A percentile compares a stretch with the other conserved stretches of the same genome.
Evolutionary conservation across 64 coral and sea anemone species (phyloP).

Genomic region (Pachyseris speciosa): DNA sequence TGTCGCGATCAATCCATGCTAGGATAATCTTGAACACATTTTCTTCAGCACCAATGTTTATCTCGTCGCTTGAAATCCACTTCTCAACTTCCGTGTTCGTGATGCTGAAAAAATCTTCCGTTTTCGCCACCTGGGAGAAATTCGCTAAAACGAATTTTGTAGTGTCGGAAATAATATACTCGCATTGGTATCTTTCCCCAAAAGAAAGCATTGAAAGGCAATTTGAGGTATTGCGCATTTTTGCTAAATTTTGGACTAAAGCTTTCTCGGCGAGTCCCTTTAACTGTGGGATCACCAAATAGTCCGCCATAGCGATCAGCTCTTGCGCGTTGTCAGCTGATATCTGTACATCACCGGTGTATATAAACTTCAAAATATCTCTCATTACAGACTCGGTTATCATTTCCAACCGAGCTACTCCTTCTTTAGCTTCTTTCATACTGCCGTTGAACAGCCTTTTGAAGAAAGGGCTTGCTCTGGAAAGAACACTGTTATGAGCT

Average conservation of each 20-base stretch:
- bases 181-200: not conserved
- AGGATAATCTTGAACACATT: not conserved
- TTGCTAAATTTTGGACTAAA: not conserved
- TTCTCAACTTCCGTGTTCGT: not conserved
- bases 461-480: too few species aligned
- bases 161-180: not conserved
- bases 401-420: too few species aligned
- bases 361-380: not conserved
- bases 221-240: not conserved
- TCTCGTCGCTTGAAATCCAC: slow-evolving; percentile 3
- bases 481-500: not conserved
- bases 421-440: too few species aligned
- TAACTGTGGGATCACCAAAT: not conserved
- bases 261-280: not conserved
- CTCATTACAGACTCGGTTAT: not conserved
- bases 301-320: not conserved
- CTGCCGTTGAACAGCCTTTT: too few species aligned
- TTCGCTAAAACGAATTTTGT: not conserved
- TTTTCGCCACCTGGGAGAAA: not conserved
- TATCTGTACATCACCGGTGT: too few species aligned
- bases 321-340: too few species aligned
- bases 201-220: not conserved
- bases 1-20: not conserved
- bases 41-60: not conserved
- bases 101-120: not conserved